These are phyloP conservation scores for Hoplostethus atlanticus DNA, from an alignment of 2,797 vertebrate genomes.

Conservation along the genomic window DNA sequence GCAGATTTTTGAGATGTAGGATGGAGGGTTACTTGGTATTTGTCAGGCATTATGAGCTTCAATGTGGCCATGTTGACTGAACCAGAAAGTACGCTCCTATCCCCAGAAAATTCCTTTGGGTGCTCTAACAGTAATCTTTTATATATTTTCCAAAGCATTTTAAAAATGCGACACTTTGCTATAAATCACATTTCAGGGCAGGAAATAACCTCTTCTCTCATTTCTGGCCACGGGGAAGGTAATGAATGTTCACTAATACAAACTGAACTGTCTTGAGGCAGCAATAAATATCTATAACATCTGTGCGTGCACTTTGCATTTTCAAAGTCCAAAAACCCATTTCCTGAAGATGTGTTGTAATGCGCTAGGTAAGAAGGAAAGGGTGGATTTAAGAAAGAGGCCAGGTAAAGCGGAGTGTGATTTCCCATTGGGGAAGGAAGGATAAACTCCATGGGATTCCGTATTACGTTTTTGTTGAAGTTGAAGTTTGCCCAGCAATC, in stretches of 20 bases:
- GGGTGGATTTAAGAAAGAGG: slow-evolving; percentile 47
- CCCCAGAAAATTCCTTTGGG: no score
- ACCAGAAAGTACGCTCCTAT: no score
- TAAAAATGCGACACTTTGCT: no score
- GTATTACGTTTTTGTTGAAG: slow-evolving; percentile 28
- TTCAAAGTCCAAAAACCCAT: no score
- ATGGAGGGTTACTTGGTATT: background rate
- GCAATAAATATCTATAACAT: slow-evolving; percentile 3
- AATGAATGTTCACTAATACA: slow-evolving; percentile 14
- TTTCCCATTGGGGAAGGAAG: slow-evolving; percentile 46
- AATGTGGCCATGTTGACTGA: no score
- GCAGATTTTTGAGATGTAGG: no score
- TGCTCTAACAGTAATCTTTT: no score
- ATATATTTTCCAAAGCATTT: no score
- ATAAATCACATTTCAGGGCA: no score
- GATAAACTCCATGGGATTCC: slow-evolving; percentile 59
- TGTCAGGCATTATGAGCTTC: background rate
- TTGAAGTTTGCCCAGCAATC: slow-evolving; percentile 57
- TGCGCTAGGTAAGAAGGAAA: slow-evolving; percentile 17
- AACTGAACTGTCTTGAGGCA: background rate
- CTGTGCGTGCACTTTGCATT: background rate
- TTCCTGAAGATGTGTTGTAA: background rate
- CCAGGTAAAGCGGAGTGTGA: slow-evolving; percentile 48
- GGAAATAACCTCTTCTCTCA: no score
- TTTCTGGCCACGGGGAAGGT: background rate